Evolutionary conservation across 1,140 invertebrate species (phyloP).

Genomic region (Bicyclus anynana): DNA sequence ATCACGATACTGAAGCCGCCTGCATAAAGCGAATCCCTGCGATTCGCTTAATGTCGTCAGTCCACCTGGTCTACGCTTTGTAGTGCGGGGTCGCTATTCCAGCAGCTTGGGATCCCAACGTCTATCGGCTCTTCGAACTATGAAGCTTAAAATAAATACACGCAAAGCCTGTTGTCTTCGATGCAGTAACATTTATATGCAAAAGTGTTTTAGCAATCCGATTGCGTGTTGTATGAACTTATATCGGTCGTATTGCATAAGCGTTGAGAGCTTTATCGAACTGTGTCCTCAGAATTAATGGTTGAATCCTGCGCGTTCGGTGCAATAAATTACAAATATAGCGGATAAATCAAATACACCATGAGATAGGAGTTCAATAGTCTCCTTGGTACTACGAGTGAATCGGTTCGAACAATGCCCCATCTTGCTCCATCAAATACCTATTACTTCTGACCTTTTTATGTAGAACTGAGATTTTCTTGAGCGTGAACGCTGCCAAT

Average conservation of each 20-base stretch:
- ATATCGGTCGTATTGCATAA: not conserved
- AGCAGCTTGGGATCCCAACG: too few relatives aligned
- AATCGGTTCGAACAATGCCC: not conserved
- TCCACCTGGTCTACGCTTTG: too few relatives aligned
- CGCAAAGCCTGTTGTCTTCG: too few relatives aligned
- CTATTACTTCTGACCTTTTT: not conserved
- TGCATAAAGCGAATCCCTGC: too few relatives aligned
- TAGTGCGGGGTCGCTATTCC: too few relatives aligned
- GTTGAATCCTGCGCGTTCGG: constrained; percentile 38
- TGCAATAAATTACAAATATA: constrained; percentile 46
- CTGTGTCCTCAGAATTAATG: constrained; percentile 46
- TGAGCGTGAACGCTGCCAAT: not conserved
- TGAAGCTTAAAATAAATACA: too few relatives aligned
- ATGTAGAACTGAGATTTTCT: not conserved
- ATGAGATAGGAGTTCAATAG: constrained; percentile 34
- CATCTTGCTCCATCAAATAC: not conserved
- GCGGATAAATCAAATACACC: constrained; percentile 63
- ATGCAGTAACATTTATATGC: too few relatives aligned
- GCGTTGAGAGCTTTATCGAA: constrained; percentile 41
- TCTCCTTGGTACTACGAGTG: not conserved
- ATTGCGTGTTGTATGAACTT: too few relatives aligned
- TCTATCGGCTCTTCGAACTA: too few relatives aligned
- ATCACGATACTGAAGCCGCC: too few relatives aligned
- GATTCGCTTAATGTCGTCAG: too few relatives aligned
- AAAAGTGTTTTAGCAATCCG: too few relatives aligned